Evolutionary conservation across 2,113 vertebrate genomes (phyloP).

Genomic region (Geococcyx californianus): DNA sequence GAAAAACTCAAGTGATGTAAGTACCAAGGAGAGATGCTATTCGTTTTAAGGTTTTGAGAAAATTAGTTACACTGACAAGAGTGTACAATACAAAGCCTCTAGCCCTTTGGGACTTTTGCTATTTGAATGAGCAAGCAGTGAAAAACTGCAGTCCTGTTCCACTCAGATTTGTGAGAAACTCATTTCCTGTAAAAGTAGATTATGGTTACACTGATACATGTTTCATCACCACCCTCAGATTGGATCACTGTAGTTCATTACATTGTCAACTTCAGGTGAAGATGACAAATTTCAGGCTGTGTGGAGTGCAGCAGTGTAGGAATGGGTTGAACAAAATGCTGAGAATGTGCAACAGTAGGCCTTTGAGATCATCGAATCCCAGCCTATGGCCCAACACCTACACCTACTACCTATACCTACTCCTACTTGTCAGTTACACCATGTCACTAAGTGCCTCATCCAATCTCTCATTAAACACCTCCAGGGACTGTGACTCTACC

Average conservation of each 20-base stretch:
- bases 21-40: constrained; percentile 36
- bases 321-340: neutral
- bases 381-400: too few relatives aligned
- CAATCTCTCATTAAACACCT: too few relatives aligned
- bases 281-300: neutral
- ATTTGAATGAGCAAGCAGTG: constrained; percentile 1
- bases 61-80: neutral
- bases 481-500: too few relatives aligned
- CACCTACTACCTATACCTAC: too few relatives aligned
- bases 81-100: neutral
- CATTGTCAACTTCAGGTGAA: neutral
- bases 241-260: neutral
- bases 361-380: too few relatives aligned
- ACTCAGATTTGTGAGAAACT: constrained; percentile 9
- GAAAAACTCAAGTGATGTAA: constrained; percentile 46
- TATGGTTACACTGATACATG: neutral
- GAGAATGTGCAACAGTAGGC: neutral
- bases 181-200: neutral
- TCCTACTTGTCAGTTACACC: too few relatives aligned
- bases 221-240: neutral
- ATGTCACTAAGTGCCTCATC: too few relatives aligned
- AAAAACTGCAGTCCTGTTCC: neutral
- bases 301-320: neutral
- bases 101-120: neutral
- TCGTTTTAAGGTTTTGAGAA: constrained; percentile 42